Percentiles rank a stretch among this genome's conserved stretches.
These are phyloP conservation scores for Campylorhamphus procurvoides DNA, from an alignment of 2,113 vertebrate genomes.

Conservation along the genomic window DNA sequence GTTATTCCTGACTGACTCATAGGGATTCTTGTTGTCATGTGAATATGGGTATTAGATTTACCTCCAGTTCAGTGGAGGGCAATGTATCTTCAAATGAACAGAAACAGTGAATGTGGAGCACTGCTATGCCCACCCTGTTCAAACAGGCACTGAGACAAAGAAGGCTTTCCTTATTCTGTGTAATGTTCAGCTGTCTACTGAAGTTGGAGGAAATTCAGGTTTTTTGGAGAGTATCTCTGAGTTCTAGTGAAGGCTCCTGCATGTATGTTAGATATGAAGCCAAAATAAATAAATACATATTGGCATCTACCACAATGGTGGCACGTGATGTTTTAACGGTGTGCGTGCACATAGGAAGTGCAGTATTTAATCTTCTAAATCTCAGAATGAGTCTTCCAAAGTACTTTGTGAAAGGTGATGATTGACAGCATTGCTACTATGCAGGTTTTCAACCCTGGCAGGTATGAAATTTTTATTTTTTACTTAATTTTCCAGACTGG, in stretches of 20 bases:
- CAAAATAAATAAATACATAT: not conserved
- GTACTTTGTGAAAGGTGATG: not conserved
- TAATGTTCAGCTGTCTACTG: not conserved
- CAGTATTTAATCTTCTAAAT: not conserved
- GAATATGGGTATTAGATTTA: not conserved
- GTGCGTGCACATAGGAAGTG: accelerated
- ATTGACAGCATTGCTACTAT: not conserved
- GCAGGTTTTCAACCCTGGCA: not conserved
- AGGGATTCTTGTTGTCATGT: not conserved
- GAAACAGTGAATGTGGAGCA: not conserved
- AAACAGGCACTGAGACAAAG: not conserved
- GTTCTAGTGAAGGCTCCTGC: not conserved
- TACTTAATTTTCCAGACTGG: not conserved
- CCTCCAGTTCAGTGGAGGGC: not conserved
- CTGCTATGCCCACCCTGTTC: not conserved
- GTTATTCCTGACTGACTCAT: not conserved
- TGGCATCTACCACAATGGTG: accelerated
- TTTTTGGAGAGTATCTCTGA: not conserved
- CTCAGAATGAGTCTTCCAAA: not conserved
- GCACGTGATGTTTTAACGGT: accelerated
- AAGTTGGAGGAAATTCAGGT: not conserved
- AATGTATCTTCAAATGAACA: accelerated
- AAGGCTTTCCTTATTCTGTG: not conserved
- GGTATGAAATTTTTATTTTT: not conserved
- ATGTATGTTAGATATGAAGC: not conserved